These are phyloP conservation scores for Epizoanthus rinbou DNA, from an alignment of 92 coral and sea anemone species.

Conservation along the genomic window DNA sequence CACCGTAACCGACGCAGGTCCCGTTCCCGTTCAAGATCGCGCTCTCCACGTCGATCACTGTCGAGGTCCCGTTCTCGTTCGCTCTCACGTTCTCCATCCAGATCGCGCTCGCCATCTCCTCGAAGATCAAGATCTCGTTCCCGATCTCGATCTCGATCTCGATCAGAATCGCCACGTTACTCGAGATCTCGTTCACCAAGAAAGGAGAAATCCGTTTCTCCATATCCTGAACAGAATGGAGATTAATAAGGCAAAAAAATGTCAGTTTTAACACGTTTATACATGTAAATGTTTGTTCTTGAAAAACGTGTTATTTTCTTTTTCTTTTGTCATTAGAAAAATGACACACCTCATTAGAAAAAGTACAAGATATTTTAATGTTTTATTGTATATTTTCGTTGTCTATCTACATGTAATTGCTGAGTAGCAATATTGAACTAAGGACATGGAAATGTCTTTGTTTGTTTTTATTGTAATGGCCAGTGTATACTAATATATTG, in stretches of 20 bases:
- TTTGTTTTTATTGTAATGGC: no score
- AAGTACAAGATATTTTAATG: no score
- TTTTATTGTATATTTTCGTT: no score
- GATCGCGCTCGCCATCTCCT: slow-evolving; percentile 67
- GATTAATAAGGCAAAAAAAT: slow-evolving; percentile 8
- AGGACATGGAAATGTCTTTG: no score
- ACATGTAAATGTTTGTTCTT: no score
- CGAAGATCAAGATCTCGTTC: slow-evolving; percentile 62
- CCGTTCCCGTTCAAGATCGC: slow-evolving; percentile 68
- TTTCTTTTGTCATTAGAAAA: no score
- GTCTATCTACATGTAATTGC: no score
- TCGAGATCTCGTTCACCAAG: slow-evolving; percentile 59
- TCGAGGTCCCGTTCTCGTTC: slow-evolving; percentile 70
- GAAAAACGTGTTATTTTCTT: no score
- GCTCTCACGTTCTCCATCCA: slow-evolving; percentile 58
- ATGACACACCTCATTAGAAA: no score
- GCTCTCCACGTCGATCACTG: slow-evolving; percentile 65
- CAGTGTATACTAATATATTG: no score
- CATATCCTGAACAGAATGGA: slow-evolving; percentile 52
- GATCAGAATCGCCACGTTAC: slow-evolving; percentile 60
- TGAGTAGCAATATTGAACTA: no score
- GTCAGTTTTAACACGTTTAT: no score
- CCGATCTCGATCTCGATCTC: slow-evolving; percentile 56
- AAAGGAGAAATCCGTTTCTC: slow-evolving; percentile 54
- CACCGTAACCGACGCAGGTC: slow-evolving; percentile 63